Evolutionary conservation across 2,113 vertebrate species (phyloP).

Genomic region (Tragelaphus scriptus): DNA sequence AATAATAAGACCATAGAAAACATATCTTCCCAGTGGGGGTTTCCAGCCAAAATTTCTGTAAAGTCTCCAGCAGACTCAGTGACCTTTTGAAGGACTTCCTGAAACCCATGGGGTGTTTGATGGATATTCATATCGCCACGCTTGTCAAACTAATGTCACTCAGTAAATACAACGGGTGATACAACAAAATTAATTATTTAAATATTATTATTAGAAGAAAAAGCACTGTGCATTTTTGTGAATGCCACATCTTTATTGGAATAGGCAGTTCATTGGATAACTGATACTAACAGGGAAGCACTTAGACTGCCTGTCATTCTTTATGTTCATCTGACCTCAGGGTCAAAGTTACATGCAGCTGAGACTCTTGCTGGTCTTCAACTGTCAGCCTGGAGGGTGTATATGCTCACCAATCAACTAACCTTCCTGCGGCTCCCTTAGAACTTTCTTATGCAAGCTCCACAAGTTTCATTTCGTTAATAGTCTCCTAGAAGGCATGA

Average conservation of each 20-base stretch:
- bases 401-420: not conserved
- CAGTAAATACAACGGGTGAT: not conserved
- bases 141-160: conserved; percentile 23
- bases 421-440: not conserved
- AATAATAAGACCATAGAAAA: conserved; percentile 37
- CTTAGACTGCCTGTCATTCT: not conserved
- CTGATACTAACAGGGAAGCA: not conserved
- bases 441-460: not conserved
- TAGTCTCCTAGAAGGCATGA: not conserved
- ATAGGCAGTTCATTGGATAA: not conserved
- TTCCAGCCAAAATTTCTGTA: not conserved
- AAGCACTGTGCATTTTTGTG: not conserved
- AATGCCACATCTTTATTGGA: not conserved
- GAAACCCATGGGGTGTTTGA: not conserved
- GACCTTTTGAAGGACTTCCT: not conserved
- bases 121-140: not conserved
- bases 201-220: conserved; percentile 25
- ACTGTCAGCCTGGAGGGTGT: not conserved
- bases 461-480: not conserved
- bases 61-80: not conserved
- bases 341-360: not conserved
- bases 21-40: not conserved
- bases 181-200: conserved; percentile 48
- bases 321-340: not conserved
- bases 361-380: not conserved